These are phyloP conservation scores for Drosophila monieri DNA, from an alignment of 2,888 invertebrate species.

Conservation along the genomic window DNA sequence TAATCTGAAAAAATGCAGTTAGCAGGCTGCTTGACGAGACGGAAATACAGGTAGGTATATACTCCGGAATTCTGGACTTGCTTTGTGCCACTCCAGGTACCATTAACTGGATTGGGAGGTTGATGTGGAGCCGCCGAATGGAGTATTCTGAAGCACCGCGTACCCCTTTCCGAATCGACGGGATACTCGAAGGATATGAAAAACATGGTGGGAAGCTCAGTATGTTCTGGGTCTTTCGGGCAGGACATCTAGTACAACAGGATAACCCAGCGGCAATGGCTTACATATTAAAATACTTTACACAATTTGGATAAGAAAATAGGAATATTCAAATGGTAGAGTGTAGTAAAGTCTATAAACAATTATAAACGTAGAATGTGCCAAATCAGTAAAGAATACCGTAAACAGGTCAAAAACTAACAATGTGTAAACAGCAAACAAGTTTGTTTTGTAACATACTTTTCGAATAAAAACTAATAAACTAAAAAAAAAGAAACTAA, in stretches of 20 bases:
- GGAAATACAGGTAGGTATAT: conserved; percentile 88
- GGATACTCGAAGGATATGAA: conserved; percentile 89
- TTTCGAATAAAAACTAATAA: background rate
- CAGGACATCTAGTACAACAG: conserved; percentile 85
- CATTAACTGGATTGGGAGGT: conserved; percentile 89
- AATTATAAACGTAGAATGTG: too few species aligned
- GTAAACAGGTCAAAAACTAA: too few species aligned
- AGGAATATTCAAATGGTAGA: too few species aligned
- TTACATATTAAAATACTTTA: conserved; percentile 85
- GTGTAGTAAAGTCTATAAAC: background rate
- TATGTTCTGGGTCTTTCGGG: conserved; percentile 83
- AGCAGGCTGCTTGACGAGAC: conserved; percentile 89
- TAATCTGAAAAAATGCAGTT: conserved; percentile 84
- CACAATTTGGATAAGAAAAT: conserved; percentile 56
- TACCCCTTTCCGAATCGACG: conserved; percentile 86
- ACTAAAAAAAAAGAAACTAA: background rate
- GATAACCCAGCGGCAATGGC: conserved; percentile 89
- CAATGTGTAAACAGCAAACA: too few species aligned
- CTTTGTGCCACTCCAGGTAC: conserved; percentile 93
- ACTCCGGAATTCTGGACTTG: conserved; percentile 92
- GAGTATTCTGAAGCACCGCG: conserved; percentile 86
- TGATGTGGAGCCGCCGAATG: conserved; percentile 87
- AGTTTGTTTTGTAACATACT: background rate
- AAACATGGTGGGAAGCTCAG: conserved; percentile 85
- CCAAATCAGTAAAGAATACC: too few species aligned